Evolutionary conservation across 2,888 invertebrate species (phyloP), one percentile per base, ranked within the genome.

Genomic region (Eulithis prunata): DNA sequence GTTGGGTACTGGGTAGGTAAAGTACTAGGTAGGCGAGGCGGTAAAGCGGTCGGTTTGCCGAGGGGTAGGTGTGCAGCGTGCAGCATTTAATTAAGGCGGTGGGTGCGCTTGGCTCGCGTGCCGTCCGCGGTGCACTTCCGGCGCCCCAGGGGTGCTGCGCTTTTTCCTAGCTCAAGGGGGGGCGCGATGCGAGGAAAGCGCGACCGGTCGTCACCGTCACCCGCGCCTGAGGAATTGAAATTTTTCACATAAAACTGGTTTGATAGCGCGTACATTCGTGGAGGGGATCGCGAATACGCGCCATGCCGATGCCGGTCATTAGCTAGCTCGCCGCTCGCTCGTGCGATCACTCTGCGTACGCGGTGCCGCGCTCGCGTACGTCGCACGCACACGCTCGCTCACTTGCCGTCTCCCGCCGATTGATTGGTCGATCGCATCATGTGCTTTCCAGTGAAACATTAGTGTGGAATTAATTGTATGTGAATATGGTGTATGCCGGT

Each of bases 181-280:
- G 83, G 79, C 75, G 78, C 69, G 77, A 79, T 75, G 83, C 81
- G 84, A 87, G 89, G 91, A 91, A 91, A 91, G 89, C 88, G 89
- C 88, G 89, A 82, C 83, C 89, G 90, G 89, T 90, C 91, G 89
- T 89, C 90, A 91, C 88, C 91, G 89, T 89, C 90, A 91, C 88
- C 87, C 89, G 89, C 85, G 80, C 83, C 78, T 64, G 77, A 83
- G 87, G 86, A 89, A 90, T 91, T 90, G 90, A 90, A 90, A 86
- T 86, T 92, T 92, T 92, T 92, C 91, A 92, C 88, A 89, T 91
- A 91, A 41, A 91, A 91, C 92, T 89, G 91, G 93, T 93, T 93
- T 91, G 90, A 93, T 92, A 92, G 89, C 90, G 85, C 84, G 86
- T 88, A 87, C 85, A 75, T 86, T 83, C 82, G 85, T 79, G 85